Percentiles rank a stretch among this genome's conserved stretches.
Evolutionary conservation across 2,797 vertebrate genomes (phyloP).

Genomic region (Clarias fuscus): DNA sequence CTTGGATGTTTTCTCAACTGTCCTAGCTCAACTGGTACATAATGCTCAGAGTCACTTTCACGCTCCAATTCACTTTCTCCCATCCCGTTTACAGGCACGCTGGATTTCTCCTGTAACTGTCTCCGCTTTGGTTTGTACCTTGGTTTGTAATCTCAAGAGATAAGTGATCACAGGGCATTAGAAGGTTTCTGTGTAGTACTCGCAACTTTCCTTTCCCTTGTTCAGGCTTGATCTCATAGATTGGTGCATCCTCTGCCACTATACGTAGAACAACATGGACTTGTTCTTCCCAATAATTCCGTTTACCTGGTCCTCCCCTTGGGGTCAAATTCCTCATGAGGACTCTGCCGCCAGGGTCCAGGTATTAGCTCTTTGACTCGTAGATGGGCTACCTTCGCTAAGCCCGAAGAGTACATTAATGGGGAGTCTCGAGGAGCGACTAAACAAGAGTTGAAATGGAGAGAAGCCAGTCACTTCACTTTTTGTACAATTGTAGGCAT

Average conservation of each 20-base stretch:
- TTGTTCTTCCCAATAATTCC: background rate
- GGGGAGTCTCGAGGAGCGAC: background rate
- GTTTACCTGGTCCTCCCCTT: background rate
- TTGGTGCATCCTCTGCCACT: background rate
- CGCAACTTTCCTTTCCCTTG: background rate
- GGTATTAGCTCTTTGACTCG: background rate
- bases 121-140: background rate
- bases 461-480: slow-evolving; percentile 6
- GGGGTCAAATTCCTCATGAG: background rate
- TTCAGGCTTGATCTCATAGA: background rate
- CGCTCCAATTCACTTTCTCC: background rate
- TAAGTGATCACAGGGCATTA: background rate
- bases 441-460: background rate
- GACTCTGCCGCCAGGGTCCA: slow-evolving; percentile 15
- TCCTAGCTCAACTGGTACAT: background rate
- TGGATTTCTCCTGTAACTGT: background rate
- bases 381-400: background rate
- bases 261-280: background rate
- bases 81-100: background rate
- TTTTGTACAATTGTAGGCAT: slow-evolving; percentile 30
- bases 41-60: background rate
- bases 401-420: background rate
- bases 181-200: background rate
- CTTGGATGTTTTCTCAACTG: too few relatives aligned
- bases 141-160: background rate